phyloP scores from a whole-genome alignment of 2,888 invertebrate genomes.

The Synergus umbraculus region DNA sequence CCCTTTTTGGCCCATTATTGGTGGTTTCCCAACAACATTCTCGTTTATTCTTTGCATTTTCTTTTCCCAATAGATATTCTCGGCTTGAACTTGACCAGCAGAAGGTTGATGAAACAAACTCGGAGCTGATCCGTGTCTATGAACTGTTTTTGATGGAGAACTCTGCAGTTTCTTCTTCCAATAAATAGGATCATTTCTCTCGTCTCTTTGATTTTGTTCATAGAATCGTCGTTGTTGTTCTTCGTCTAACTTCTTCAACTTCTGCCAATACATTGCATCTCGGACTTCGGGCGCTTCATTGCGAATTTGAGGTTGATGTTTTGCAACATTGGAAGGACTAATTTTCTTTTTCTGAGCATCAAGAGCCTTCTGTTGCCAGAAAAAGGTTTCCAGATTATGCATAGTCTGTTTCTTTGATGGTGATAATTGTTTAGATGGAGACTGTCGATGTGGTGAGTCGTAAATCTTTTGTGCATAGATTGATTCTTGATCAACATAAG shows the following conservation, averaged over 20 bases:
- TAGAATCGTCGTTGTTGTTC: conserved; percentile 76
- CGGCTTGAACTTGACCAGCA: conserved; percentile 45
- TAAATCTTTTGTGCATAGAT: conserved; percentile 58
- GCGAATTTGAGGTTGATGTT: conserved; percentile 54
- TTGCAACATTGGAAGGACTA: background rate
- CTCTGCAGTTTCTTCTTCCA: conserved; percentile 53
- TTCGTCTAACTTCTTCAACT: conserved; percentile 83
- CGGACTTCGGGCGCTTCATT: conserved; percentile 67
- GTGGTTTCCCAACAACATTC: conserved; percentile 65
- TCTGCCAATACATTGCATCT: conserved; percentile 85
- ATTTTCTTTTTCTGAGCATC: conserved; percentile 65
- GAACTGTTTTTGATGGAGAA: conserved; percentile 46
- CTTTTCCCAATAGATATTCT: conserved; percentile 62
- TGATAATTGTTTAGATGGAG: conserved; percentile 58
- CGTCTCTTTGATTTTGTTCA: conserved; percentile 64
- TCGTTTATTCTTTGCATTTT: conserved; percentile 49
- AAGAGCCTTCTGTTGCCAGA: conserved; percentile 73
- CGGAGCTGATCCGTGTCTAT: conserved; percentile 59
- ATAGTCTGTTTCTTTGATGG: conserved; percentile 71
- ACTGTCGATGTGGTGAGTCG: conserved; percentile 54
- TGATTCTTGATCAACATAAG: background rate
- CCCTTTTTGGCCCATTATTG: conserved; percentile 67
- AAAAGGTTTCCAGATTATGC: conserved; percentile 72
- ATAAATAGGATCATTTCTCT: conserved; percentile 50
- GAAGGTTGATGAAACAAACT: conserved; percentile 58